Percentiles rank a stretch among this genome's conserved stretches.
Evolutionary conservation across 30 jellyfish, hydroid and myxozoan genomes (phyloP).

Genomic region (Mastigias papua): DNA sequence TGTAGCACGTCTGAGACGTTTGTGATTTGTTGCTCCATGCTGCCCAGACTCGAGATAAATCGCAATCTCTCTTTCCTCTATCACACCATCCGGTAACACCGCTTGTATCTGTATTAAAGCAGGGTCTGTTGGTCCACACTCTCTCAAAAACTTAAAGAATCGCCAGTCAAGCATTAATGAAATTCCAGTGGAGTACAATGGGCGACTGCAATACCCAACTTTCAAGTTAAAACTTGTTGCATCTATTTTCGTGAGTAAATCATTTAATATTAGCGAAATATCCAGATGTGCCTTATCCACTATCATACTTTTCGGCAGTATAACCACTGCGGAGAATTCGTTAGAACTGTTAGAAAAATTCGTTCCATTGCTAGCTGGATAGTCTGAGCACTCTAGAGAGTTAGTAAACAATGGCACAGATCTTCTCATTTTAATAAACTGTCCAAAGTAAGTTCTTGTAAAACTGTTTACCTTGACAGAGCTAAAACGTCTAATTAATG

Average conservation of each 20-base stretch:
- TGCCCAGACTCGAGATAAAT: background rate
- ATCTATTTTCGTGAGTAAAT: background rate
- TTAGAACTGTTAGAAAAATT: conserved; percentile 6
- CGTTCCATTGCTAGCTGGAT: background rate
- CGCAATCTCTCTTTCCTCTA: conserved; percentile 10
- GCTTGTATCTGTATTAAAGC: conserved; percentile 15
- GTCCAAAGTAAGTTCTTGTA: conserved; percentile 9
- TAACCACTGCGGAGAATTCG: conserved; percentile 9
- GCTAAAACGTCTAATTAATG: background rate
- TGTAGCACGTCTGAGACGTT: conserved; percentile 30
- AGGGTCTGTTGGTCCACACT: conserved; percentile 19
- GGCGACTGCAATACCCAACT: conserved; percentile 22
- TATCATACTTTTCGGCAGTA: conserved; percentile 27
- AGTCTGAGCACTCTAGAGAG: conserved; percentile 31
- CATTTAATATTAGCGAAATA: background rate
- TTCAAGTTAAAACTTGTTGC: conserved; percentile 3
- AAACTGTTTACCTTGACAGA: conserved; percentile 29
- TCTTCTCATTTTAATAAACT: conserved; percentile 35
- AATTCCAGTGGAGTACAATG: conserved; percentile 1
- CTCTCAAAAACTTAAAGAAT: background rate
- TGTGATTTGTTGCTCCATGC: background rate
- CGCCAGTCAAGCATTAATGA: background rate
- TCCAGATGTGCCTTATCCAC: conserved; percentile 19
- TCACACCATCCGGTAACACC: background rate
- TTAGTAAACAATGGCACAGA: conserved; percentile 33